Percentiles rank a stretch among this genome's conserved stretches.
phyloP scores from a whole-genome alignment of 2,797 vertebrate genomes.

The Erpetoichthys calabaricus region DNA sequence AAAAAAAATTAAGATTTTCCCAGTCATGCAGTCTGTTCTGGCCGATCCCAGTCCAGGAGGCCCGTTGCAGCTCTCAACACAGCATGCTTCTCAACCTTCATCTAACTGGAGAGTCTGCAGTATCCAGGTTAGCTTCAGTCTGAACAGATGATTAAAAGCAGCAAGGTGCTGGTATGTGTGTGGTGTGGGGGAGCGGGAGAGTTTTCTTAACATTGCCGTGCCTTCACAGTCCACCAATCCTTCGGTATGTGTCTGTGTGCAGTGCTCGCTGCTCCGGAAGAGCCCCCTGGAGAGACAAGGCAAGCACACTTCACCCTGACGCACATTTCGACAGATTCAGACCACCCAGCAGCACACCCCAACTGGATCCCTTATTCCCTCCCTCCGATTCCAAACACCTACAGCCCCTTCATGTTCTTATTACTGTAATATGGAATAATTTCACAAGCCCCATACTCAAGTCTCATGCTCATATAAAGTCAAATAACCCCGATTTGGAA shows the following conservation, averaged over 20 bases:
- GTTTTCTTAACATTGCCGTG: conserved; percentile 31
- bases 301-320: conserved; percentile 70
- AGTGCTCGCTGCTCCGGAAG: conserved; percentile 71
- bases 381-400: background rate
- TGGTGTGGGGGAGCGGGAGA: conserved; percentile 12
- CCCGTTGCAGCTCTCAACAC: too few species aligned
- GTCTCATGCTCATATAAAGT: too few species aligned
- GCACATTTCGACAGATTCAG: conserved; percentile 13
- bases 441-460: too few species aligned
- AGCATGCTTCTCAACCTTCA: too few species aligned
- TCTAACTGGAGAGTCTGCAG: conserved; percentile 1
- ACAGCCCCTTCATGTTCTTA: too few species aligned
- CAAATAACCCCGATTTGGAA: too few species aligned
- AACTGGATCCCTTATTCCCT: background rate
- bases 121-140: conserved; percentile 27
- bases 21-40: too few species aligned
- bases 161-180: conserved; percentile 26
- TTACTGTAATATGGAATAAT: too few species aligned
- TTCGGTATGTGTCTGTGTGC: conserved; percentile 79
- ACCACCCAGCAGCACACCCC: background rate
- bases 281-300: conserved; percentile 75
- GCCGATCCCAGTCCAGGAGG: too few species aligned
- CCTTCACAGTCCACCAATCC: conserved; percentile 79
- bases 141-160: conserved; percentile 31
- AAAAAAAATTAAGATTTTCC: too few species aligned